phyloP scores from a whole-genome alignment of 2,888 invertebrate species.

The Thumatha senex region DNA sequence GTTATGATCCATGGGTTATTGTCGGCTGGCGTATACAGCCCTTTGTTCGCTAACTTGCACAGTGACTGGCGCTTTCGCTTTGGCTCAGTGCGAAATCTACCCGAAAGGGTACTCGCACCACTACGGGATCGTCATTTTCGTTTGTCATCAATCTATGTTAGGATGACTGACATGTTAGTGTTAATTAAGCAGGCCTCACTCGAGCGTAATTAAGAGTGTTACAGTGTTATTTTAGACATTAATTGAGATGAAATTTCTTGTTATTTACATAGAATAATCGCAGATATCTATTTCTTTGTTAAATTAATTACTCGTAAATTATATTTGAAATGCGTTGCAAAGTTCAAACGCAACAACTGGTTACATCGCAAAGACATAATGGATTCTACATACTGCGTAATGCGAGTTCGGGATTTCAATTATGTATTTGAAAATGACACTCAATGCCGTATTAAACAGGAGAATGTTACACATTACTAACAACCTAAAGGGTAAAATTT shows the following conservation, averaged over 20 bases:
- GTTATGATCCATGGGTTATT: slow-evolving; percentile 66
- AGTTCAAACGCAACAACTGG: no score
- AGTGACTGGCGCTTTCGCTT: slow-evolving; percentile 75
- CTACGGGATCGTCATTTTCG: slow-evolving; percentile 79
- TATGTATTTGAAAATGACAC: no score
- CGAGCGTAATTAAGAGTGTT: slow-evolving; percentile 82
- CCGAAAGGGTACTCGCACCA: slow-evolving; percentile 57
- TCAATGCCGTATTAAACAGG: no score
- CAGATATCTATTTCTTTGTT: slow-evolving; percentile 44
- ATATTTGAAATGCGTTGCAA: no score
- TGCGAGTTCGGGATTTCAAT: no score
- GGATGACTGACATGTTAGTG: slow-evolving; percentile 81
- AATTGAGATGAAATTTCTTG: slow-evolving; percentile 82
- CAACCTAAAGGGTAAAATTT: no score
- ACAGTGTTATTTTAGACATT: slow-evolving; percentile 83
- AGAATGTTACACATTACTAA: no score
- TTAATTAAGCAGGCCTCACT: slow-evolving; percentile 83
- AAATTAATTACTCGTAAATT: no score
- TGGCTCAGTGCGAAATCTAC: slow-evolving; percentile 58
- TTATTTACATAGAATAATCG: slow-evolving; percentile 63
- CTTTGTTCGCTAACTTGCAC: slow-evolving; percentile 71
- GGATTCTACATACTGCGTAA: no score
- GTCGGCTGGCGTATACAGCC: slow-evolving; percentile 50
- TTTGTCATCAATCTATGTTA: slow-evolving; percentile 84
- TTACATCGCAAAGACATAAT: no score